Evolutionary conservation across 2,888 invertebrate species (phyloP).

Genomic region (Archips crataeganus): DNA sequence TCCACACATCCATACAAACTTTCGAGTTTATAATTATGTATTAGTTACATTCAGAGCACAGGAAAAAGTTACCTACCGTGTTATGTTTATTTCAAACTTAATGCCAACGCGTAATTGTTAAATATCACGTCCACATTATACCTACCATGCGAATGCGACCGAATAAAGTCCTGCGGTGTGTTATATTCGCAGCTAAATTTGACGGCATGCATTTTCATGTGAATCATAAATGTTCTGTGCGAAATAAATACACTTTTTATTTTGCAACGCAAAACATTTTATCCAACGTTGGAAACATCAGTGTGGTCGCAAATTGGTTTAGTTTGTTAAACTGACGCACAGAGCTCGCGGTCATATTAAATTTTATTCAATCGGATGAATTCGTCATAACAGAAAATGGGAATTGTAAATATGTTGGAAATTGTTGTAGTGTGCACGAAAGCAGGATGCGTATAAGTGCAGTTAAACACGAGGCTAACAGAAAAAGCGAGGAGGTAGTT

Average conservation of each 20-base stretch:
- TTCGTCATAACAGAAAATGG: slow-evolving; percentile 19
- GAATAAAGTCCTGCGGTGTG: slow-evolving; percentile 17
- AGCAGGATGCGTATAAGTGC: slow-evolving; percentile 42
- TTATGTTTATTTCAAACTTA: slow-evolving; percentile 26
- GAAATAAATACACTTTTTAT: slow-evolving; percentile 28
- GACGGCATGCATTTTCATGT: slow-evolving; percentile 24
- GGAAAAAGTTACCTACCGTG: no score
- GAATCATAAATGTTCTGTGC: slow-evolving; percentile 7
- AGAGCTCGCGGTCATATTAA: slow-evolving; percentile 4
- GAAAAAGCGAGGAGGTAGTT: slow-evolving; percentile 49
- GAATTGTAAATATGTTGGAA: slow-evolving; percentile 29
- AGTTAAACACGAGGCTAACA: slow-evolving; percentile 44
- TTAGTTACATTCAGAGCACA: neutral
- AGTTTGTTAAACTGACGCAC: slow-evolving; percentile 17
- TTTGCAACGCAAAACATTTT: slow-evolving; percentile 17
- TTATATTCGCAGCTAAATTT: slow-evolving; percentile 10
- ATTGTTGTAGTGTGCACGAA: slow-evolving; percentile 34
- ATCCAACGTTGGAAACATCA: slow-evolving; percentile 20
- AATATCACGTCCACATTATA: slow-evolving; percentile 27
- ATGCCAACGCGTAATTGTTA: slow-evolving; percentile 15
- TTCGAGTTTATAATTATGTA: no score
- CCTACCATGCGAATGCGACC: slow-evolving; percentile 3
- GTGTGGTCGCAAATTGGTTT: slow-evolving; percentile 18
- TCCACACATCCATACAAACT: no score
- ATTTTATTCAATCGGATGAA: slow-evolving; percentile 24